Conservation (phyloP, 2,888 invertebrate genomes). For the Ariolimax columbianus region DNA sequence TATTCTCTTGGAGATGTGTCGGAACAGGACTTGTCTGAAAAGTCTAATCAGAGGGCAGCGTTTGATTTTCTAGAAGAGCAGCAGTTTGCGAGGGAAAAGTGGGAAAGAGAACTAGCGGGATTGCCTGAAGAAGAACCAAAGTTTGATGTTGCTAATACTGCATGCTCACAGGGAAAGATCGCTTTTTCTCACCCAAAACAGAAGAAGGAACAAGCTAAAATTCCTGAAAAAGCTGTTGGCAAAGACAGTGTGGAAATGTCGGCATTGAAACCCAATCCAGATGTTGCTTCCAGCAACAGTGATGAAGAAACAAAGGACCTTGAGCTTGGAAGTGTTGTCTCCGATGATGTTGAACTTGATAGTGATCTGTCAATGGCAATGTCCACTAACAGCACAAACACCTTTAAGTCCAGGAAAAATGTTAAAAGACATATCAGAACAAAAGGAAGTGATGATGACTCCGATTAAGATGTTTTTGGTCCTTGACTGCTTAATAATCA, state of each 20-base stretch:
- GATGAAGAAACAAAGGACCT: slow-evolving; percentile 36
- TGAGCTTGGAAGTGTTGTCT: background rate
- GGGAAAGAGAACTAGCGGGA: slow-evolving; percentile 68
- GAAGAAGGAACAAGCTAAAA: background rate
- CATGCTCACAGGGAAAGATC: slow-evolving; percentile 67
- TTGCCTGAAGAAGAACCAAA: slow-evolving; percentile 58
- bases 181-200: slow-evolving; percentile 55
- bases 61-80: slow-evolving; percentile 86
- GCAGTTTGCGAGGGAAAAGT: slow-evolving; percentile 57
- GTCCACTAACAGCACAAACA: background rate
- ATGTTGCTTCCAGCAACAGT: slow-evolving; percentile 29
- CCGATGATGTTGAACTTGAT: background rate
- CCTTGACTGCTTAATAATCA: background rate
- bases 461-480: background rate
- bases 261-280: background rate
- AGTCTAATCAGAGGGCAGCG: slow-evolving; percentile 87
- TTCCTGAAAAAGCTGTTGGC: background rate
- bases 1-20: slow-evolving; percentile 89
- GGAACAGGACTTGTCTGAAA: slow-evolving; percentile 87
- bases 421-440: slow-evolving; percentile 36
- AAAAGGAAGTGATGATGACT: slow-evolving; percentile 29
- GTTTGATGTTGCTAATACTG: slow-evolving; percentile 56
- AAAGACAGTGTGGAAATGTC: background rate
- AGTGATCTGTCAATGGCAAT: no score
- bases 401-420: slow-evolving; percentile 46